Base-by-base conservation (phyloP, 2,113 vertebrate species). In the Calypte anna region DNA sequence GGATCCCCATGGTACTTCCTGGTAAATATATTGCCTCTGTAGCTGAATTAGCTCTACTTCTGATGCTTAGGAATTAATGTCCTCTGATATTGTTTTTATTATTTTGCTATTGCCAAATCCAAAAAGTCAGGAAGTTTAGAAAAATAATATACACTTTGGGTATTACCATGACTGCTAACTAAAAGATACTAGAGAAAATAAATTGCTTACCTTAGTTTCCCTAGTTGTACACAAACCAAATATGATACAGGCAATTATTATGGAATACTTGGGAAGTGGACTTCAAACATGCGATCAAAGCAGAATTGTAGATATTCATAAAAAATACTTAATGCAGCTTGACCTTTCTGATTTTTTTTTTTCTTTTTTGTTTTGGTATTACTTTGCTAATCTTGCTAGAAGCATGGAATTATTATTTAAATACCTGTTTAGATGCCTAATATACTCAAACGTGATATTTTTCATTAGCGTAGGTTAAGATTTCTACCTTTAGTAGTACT, bases 1-100 rank as follows among this genome's bases (percentile, higher is more conserved):
- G 86, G 94, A 96, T 96, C 97, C 89, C 94, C 93, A 48, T 88
- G 87, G 68, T 27, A 53, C 46, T 69, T 14, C 57, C 36, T 93
- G 92, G 81, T 43, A 92, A 94, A 86, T 55, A 51, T 28, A 64
- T 87, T 77, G 63, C 82, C 67, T 62, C n/a, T 58, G 54, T 58
- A 75, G 70, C 48, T 24, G 48, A 89, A 94, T 43, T 94, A 88
- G 53, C 16, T 84, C 30, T 43, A 55, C 33, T 59, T 48, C 58
- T 81, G 59, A 73, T 94, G 44, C 69, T 69, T 63, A 73, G 87
- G 91, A 91, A 95, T 84, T 88, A 51, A 63, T 53, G 27, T 63
- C 55, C 68, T 90, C 77, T 48, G 77, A 91, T 77, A 68, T 1
- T 67, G 21, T 58, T 93, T 94, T 72, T 91, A 48, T 58, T 79